Conservation (phyloP, 2,113 vertebrate genomes). For the Tricholaema leucomelas region DNA sequence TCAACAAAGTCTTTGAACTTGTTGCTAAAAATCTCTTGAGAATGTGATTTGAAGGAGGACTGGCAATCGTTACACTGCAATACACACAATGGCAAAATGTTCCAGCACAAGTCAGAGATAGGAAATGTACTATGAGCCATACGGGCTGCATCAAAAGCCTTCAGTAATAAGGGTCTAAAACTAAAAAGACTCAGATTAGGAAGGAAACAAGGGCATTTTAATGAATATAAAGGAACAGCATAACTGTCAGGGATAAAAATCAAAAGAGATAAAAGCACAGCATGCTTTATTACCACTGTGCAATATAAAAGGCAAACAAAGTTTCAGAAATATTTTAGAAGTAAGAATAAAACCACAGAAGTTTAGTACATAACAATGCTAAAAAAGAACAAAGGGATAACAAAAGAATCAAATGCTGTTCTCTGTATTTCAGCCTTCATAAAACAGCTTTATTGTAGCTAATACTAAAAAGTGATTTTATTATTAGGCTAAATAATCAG, state of each 20-base stretch:
- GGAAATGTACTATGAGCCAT: slow-evolving; percentile 21
- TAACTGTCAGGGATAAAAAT: slow-evolving; percentile 64
- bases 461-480: neutral
- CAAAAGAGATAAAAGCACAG: slow-evolving; percentile 60
- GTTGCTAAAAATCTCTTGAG: slow-evolving; percentile 34
- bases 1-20: slow-evolving; percentile 59
- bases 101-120: slow-evolving; percentile 4
- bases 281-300: slow-evolving; percentile 45
- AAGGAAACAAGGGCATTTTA: slow-evolving; percentile 62
- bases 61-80: slow-evolving; percentile 15
- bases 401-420: neutral
- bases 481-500: neutral
- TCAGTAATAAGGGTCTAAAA: slow-evolving; percentile 52
- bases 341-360: slow-evolving; percentile 23
- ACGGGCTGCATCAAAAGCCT: slow-evolving; percentile 43
- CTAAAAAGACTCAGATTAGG: slow-evolving; percentile 50
- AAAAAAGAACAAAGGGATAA: slow-evolving; percentile 21
- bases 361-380: neutral
- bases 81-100: neutral
- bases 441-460: neutral
- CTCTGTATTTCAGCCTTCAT: neutral
- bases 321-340: slow-evolving; percentile 58
- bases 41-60: neutral
- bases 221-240: slow-evolving; percentile 59
- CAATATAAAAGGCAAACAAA: slow-evolving; percentile 64